phyloP scores from a whole-genome alignment of 2,888 invertebrate genomes.

The Plagodis dolabraria region DNA sequence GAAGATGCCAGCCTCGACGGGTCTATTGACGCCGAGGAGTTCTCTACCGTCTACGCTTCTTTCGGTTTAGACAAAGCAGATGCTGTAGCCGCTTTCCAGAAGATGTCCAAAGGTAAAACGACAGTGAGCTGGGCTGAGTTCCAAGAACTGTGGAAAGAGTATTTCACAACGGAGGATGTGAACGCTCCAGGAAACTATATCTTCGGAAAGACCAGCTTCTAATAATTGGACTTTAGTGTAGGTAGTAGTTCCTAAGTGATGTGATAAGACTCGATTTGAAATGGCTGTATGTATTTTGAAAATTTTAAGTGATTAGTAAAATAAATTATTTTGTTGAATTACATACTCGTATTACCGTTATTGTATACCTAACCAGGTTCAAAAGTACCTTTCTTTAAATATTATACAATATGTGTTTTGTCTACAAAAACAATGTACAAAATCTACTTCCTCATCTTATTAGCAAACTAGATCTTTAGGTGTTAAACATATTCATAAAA shows the following conservation, averaged over 20 bases:
- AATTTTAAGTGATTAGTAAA: constrained; percentile 19
- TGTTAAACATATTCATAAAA: too few species aligned
- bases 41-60: constrained; percentile 90
- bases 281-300: constrained; percentile 20
- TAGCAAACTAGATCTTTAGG: too few species aligned
- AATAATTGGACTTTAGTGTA: constrained; percentile 19
- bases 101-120: constrained; percentile 90
- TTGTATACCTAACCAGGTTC: too few species aligned
- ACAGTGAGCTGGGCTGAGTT: constrained; percentile 92
- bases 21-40: constrained; percentile 91
- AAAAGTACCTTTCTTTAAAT: too few species aligned
- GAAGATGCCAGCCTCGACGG: constrained; percentile 93
- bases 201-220: constrained; percentile 85
- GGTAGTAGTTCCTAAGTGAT: constrained; percentile 14
- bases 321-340: constrained; percentile 22
- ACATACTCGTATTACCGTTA: not conserved
- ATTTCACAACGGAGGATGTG: constrained; percentile 83
- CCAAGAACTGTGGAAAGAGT: constrained; percentile 91
- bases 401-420: too few species aligned
- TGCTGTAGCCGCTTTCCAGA: constrained; percentile 90
- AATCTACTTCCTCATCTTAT: too few species aligned
- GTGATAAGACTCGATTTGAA: constrained; percentile 20
- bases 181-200: constrained; percentile 84
- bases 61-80: constrained; percentile 90
- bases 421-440: too few species aligned